phyloP scores from a whole-genome alignment of 2,888 invertebrate genomes.

The Aricia artaxerxes region DNA sequence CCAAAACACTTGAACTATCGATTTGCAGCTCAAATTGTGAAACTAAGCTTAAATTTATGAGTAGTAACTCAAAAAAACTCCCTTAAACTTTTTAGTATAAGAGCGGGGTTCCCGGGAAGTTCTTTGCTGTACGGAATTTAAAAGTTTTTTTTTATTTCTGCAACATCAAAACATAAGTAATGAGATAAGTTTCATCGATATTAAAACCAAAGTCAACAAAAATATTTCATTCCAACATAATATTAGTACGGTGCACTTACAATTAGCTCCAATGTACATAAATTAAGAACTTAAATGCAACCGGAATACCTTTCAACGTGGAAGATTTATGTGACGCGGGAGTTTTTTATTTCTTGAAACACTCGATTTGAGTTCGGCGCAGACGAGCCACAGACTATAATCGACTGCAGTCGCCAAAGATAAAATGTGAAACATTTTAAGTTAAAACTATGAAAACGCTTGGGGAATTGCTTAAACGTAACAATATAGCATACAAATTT shows the following conservation, averaged over 20 bases:
- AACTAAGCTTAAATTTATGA: not conserved
- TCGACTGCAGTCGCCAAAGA: not conserved
- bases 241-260: not conserved
- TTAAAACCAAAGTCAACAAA: not conserved
- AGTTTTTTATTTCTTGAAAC: slow-evolving; percentile 29
- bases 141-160: no score
- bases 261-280: not conserved
- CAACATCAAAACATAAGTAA: no score
- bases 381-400: not conserved
- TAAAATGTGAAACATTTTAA: no score
- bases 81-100: no score
- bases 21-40: not conserved
- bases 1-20: slow-evolving; percentile 16
- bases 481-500: no score
- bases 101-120: no score
- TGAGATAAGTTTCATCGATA: no score
- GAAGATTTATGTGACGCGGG: slow-evolving; percentile 31
- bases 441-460: no score
- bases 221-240: not conserved
- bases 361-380: slow-evolving; percentile 34
- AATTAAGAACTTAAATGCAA: slow-evolving; percentile 27
- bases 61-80: not conserved
- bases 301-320: slow-evolving; percentile 29
- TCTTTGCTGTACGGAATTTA: no score
- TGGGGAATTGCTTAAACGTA: no score